Conservation (phyloP, 2,113 vertebrate species). For the Tragelaphus strepsiceros region DNA sequence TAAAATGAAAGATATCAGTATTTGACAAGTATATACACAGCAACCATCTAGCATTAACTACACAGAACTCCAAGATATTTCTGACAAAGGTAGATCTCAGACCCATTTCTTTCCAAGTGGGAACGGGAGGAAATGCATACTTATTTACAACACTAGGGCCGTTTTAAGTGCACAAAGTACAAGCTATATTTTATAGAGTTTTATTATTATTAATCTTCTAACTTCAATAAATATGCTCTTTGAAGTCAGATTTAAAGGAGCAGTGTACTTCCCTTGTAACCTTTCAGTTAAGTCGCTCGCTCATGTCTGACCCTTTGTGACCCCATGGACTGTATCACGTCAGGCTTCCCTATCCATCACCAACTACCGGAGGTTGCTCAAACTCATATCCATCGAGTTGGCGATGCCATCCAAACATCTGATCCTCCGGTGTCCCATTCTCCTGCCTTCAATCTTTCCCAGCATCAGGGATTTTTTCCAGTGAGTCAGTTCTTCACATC, state of each 20-base stretch:
- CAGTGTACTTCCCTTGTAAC: not conserved
- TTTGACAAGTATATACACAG: not conserved
- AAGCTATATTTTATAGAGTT: not conserved
- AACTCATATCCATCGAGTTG: not conserved
- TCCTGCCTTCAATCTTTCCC: not conserved
- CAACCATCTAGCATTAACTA: not conserved
- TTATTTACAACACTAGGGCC: not conserved
- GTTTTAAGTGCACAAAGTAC: not conserved
- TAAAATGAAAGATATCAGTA: not conserved
- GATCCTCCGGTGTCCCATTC: not conserved
- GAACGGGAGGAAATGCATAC: not conserved
- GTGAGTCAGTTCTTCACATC: not conserved
- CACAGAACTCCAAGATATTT: not conserved
- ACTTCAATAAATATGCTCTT: not conserved
- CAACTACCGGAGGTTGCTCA: not conserved
- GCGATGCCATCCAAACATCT: not conserved
- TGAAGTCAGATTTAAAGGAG: not conserved
- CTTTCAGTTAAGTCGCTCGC: accelerated
- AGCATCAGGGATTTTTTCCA: not conserved
- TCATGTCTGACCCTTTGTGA: not conserved
- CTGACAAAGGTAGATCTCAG: not conserved
- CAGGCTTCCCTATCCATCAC: not conserved
- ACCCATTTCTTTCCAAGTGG: not conserved
- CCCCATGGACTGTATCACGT: not conserved
- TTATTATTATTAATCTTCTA: not conserved